Evolutionary conservation across 2,888 invertebrate genomes (phyloP), one percentile per base, ranked within the genome.

Genomic region (Heliconius cydno): DNA sequence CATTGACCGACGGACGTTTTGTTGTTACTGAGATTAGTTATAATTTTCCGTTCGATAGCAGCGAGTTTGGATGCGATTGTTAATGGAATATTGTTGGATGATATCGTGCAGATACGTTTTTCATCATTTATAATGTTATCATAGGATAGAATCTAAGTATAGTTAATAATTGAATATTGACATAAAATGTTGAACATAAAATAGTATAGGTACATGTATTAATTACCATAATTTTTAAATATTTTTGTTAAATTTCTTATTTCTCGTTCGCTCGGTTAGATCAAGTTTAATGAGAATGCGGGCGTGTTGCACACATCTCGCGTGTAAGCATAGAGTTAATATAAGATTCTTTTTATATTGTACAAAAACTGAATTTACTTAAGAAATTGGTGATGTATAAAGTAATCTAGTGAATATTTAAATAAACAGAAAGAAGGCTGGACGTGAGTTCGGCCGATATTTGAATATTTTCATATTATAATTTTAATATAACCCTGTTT

Each of bases 401-500:
- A 95, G 93, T 89, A 94, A 94, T 93, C 92, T 95, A 95, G 94
- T 92, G 90, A 93, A 92, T 95, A 95, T 95, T 95, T 94, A 94
- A 93, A 94, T 94, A 92, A 94, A 94, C 92, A 94, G 92, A 94
- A 93, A 93, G 89, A 93, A 90, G 91, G 94, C 93, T 93, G 94
- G 90, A 93, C 91, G 88, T 91, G 90, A 86, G 89, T 94, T 92
- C 94, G 89, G 94, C 90, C 89, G 87, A 93, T 94, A 94, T 94
- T 95, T 95, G 94, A 94, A 94, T 94, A 95, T 94, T 95, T 95
- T 94, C 94, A 94, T 95, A 94, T 94, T 94, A 94, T 95, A 93
- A 95, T 95, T 95, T 94, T 94, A 94, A 94, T 94, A 94, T 94
- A 94, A 94, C 93, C 93, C 91, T 93, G 93, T 94, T 95, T 94